Base-by-base conservation (phyloP, 2,113 vertebrate genomes). In the Archilochus colubris region DNA sequence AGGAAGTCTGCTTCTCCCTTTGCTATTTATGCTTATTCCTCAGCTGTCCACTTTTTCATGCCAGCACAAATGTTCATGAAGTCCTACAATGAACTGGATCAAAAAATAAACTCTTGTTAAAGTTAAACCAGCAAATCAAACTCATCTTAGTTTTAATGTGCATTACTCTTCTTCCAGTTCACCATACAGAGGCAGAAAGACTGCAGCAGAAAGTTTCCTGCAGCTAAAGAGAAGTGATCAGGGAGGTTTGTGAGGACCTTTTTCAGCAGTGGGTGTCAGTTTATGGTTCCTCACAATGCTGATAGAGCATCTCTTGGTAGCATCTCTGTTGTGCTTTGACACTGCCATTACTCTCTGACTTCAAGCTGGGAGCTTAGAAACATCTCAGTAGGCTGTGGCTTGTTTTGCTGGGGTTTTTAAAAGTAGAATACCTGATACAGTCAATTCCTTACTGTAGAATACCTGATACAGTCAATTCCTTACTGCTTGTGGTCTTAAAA, bases 61-160 rank as follows among this genome's bases (percentile, higher is more conserved):
- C 64, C 77, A 91, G 89, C 77, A 76, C 63, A 70, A 64, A 77
- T 30, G 70, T 91, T 82, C 64, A 53, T 13, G 10, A 87, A 70
- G 58, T 70, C 64, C 30, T 70, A 82, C 64, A 66, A 59, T 36
- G 82, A 83, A 78, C 11, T 50, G 53, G 59, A 61, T 82, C 24
- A 82, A 92, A 82, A 91, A 87, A 64, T 64, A 88, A 88, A 43
- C 73, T 31, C 64, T 25, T 51, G 38, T 92, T 82, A 82, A 88
- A 92, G 53, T 82, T 82, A 78, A 83, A 70, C 16, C 70, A 64
- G 63, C 25, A 69, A 70, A 58, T 27, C 44, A 70, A 76, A 59
- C 38, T 59, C 72, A 72, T 17, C 44, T 77, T 53, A 31, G 28
- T 83, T 61, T 88, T 33, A 82, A 61, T 21, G 28, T 59, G 59